phyloP scores from a whole-genome alignment of 2,113 vertebrate species.

The Mionectes macconnelli region DNA sequence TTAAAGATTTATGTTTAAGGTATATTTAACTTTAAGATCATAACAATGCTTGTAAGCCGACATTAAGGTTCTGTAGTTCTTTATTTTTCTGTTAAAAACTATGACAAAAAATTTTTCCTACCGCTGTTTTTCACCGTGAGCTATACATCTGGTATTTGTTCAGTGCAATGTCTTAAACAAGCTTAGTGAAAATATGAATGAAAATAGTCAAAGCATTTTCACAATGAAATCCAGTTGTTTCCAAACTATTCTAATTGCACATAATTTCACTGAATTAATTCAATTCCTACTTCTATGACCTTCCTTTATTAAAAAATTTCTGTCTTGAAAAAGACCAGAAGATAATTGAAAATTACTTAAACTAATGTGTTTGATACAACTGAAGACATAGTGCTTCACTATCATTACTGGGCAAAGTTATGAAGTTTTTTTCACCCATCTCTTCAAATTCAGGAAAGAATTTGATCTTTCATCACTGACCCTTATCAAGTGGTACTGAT shows the following conservation, averaged over 20 bases:
- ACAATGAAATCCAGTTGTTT: not conserved
- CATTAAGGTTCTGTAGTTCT: not conserved
- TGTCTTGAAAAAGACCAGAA: not conserved
- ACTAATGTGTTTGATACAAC: not conserved
- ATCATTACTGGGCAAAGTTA: not conserved
- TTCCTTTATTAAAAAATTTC: not conserved
- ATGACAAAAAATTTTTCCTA: not conserved
- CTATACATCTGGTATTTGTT: not conserved
- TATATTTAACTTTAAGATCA: not conserved
- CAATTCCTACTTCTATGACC: not conserved
- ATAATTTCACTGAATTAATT: not conserved
- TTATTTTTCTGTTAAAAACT: not conserved
- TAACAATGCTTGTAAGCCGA: not conserved
- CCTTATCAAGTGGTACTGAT: not conserved
- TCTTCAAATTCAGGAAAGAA: not conserved
- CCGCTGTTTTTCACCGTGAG: not conserved
- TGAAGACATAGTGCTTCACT: not conserved
- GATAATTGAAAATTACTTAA: not conserved
- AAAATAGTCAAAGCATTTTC: not conserved
- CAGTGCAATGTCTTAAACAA: not conserved
- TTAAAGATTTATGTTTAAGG: not conserved
- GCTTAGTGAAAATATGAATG: not conserved
- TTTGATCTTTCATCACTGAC: not conserved
- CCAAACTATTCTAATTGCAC: not conserved
- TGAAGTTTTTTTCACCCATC: not conserved